phyloP scores from a whole-genome alignment of 2,113 vertebrate species.

The Amphilophus citrinellus region DNA sequence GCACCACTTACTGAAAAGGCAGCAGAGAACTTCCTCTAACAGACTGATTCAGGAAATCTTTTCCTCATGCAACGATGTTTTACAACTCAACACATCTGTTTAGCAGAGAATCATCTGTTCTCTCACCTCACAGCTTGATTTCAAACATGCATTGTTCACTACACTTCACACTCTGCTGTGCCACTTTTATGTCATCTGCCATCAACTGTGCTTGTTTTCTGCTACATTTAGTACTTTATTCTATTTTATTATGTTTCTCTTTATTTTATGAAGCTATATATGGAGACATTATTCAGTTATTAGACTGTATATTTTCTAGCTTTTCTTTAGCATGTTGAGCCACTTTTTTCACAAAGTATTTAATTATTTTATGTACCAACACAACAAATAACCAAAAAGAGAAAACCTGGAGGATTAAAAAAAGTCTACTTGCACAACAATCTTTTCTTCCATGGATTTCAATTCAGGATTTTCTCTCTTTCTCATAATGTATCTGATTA shows the following conservation, averaged over 20 bases:
- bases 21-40: slow-evolving; percentile 3
- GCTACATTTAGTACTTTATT: background rate
- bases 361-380: background rate
- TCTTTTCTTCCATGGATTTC: fast-evolving
- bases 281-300: fast-evolving
- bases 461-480: background rate
- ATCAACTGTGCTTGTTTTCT: background rate
- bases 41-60: background rate
- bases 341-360: background rate
- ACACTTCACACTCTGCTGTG: background rate
- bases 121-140: background rate
- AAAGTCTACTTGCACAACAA: background rate
- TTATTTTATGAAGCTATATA: background rate
- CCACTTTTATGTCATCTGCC: background rate
- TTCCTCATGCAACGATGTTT: background rate
- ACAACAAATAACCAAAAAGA: background rate
- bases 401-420: background rate
- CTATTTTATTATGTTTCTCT: background rate
- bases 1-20: background rate
- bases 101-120: background rate
- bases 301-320: background rate
- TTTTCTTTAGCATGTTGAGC: background rate
- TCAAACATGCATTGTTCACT: background rate
- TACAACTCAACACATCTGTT: background rate
- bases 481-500: background rate